Conservation (phyloP, 2,113 vertebrate genomes). For the Rhinopomastus cyanomelas region DNA sequence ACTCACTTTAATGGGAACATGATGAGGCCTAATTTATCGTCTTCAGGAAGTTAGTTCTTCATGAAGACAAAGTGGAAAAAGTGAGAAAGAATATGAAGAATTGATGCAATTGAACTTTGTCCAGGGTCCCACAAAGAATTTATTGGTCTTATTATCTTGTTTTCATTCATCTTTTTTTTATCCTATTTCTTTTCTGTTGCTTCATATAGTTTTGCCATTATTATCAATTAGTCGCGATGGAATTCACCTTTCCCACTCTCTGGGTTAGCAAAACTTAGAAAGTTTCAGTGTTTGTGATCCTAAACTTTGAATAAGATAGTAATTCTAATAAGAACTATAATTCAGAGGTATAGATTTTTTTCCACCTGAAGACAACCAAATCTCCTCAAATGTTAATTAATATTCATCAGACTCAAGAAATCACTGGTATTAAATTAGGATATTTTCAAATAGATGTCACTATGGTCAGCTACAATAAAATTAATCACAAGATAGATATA, state of each 20-base stretch:
- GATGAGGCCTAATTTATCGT: neutral
- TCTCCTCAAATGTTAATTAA: neutral
- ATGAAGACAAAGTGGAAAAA: constrained; percentile 11
- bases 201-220: neutral
- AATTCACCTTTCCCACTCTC: neutral
- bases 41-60: neutral
- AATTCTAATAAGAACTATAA: neutral
- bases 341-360: neutral
- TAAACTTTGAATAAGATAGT: neutral
- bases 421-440: neutral
- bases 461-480: neutral
- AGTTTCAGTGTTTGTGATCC: neutral
- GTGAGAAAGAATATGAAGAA: neutral
- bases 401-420: neutral
- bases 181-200: neutral
- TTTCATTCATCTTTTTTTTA: neutral
- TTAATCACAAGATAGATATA: neutral
- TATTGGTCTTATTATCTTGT: neutral
- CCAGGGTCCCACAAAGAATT: neutral
- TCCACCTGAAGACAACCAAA: neutral
- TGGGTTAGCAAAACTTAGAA: neutral
- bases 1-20: neutral
- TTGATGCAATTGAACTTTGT: neutral
- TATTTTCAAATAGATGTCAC: neutral
- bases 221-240: neutral